Evolutionary conservation across 1,140 invertebrate species (phyloP), one percentile per base, ranked within the genome.

Genomic region (Heliconius melpomene): DNA sequence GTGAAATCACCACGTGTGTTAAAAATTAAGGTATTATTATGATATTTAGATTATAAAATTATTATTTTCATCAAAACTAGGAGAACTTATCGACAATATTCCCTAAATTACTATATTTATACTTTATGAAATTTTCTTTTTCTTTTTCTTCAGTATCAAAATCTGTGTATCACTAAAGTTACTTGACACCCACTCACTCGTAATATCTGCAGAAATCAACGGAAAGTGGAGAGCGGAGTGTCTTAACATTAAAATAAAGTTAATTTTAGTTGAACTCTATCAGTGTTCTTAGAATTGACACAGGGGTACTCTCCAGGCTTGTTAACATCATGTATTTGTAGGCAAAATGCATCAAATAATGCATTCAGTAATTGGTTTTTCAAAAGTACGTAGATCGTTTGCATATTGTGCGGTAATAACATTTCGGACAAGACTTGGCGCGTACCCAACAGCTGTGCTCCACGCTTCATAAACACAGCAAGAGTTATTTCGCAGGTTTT

Each of bases 341-440:
- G n/a, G n/a, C 7, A 6, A 57, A 57, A 57, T 46, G 54, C n/a
- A 23, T 29, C 2, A 66, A 26, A 66, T 66, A 66, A 29, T 66
- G 23, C 60, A 16, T n/a, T 23, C 7, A 32, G 23, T n/a, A 74
- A 74, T 50, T 32, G 13, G n/a, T 29, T 60, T 20, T n/a, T 38
- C 9, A 18, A 60, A 36, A 23, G 52, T 40, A 32, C 32, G 13
- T 60, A 57, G 40, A 46, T 46, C 40, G 32, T 60, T 76, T 40
- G 23, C 7, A 76, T 76, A 60, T 50, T 36, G 46, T 40, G 32
- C 54, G 23, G n/a, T 23, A 60, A 71, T 29, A 26, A 66, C 36
- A 32, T 46, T 76, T 66, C 60, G 70, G 75, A 29, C 74, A 77
- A 77, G 23, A 60, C 75, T 77, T 77, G 75, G 75, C 75, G 60